A percentile compares a stretch with the other conserved stretches of the same genome.
phyloP scores from a whole-genome alignment of 2,888 invertebrate genomes.

The Tubulanus polymorphus region DNA sequence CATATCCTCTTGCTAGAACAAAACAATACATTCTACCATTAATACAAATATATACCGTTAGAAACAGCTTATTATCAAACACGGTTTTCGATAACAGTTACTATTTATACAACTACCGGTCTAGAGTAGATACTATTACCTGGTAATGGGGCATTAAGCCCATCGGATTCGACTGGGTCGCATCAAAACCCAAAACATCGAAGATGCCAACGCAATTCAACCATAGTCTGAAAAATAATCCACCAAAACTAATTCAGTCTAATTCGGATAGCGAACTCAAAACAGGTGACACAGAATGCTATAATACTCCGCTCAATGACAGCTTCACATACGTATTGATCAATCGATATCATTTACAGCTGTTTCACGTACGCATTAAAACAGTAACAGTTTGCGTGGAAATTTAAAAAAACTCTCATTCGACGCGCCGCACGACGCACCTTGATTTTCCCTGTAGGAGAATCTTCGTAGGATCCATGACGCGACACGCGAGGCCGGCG shows the following conservation, averaged over 20 bases:
- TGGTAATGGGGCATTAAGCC: constrained; percentile 67
- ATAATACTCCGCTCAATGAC: not conserved
- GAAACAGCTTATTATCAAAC: not conserved
- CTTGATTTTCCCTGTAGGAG: constrained; percentile 50
- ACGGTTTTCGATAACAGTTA: not conserved
- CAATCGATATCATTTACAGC: too few species aligned
- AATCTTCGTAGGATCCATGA: constrained; percentile 89
- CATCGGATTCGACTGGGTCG: constrained; percentile 64
- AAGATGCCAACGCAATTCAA: constrained; percentile 76
- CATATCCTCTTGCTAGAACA: constrained; percentile 80
- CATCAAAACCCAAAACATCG: constrained; percentile 72
- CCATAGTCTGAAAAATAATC: constrained; percentile 61
- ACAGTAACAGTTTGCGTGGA: too few species aligned
- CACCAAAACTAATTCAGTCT: too few species aligned
- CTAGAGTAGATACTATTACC: constrained; percentile 33
- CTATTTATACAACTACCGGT: constrained; percentile 6
- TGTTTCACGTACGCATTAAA: too few species aligned
- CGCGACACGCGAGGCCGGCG: constrained; percentile 71
- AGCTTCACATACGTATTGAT: not conserved
- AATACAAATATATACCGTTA: not conserved
- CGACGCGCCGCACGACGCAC: too few species aligned
- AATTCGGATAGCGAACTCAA: too few species aligned
- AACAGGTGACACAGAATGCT: too few species aligned
- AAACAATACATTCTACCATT: not conserved
- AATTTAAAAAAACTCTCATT: too few species aligned